phyloP scores from a whole-genome alignment of 2,113 vertebrate species.

The Bombycilla garrulus region DNA sequence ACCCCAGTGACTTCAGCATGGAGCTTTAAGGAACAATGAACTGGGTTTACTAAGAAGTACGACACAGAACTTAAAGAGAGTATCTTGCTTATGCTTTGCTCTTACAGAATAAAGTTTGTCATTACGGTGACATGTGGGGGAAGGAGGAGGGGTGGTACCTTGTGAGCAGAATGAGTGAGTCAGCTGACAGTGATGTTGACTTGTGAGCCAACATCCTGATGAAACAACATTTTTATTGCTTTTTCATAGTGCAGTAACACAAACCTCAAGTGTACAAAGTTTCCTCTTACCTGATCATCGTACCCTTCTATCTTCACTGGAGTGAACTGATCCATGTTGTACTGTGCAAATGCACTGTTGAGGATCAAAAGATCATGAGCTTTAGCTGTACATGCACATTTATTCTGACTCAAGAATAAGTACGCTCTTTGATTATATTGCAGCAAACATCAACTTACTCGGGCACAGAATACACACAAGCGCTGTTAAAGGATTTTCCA shows the following conservation, averaged over 20 bases:
- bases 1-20: background rate
- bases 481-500: background rate
- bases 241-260: background rate
- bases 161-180: background rate
- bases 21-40: background rate
- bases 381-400: background rate
- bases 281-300: slow-evolving; percentile 83
- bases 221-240: background rate
- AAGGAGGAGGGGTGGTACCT: background rate
- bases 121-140: background rate
- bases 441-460: background rate
- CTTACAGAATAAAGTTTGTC: background rate
- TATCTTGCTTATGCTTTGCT: background rate
- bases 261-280: background rate
- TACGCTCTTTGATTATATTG: background rate
- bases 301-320: slow-evolving; percentile 89
- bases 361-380: background rate
- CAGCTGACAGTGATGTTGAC: background rate
- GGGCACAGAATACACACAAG: background rate
- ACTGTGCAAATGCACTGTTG: slow-evolving; percentile 93
- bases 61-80: background rate
- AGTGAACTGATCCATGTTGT: slow-evolving; percentile 98
- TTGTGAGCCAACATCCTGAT: background rate
- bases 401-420: background rate
- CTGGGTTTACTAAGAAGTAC: background rate